A percentile compares a stretch with the other conserved stretches of the same genome.
Conservation (phyloP, 2,797 vertebrate genomes). For the Ceyx erithaca region DNA sequence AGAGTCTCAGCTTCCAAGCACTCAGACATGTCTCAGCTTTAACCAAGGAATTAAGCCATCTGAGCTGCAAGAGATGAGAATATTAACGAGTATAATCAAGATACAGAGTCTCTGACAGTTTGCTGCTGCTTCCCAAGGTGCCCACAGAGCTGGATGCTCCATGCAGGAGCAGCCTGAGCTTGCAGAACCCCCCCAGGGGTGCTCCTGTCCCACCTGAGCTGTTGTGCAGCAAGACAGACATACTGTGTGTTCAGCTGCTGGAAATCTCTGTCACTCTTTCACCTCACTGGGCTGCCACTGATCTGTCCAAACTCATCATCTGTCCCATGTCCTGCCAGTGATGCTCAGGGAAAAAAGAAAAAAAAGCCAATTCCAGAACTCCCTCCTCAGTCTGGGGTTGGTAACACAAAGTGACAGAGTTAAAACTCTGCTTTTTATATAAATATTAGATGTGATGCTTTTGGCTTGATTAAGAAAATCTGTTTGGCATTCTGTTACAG, state of each 20-base stretch:
- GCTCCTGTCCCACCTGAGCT: not conserved
- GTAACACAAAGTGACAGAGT: slow-evolving; percentile 19
- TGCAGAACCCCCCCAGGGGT: not conserved
- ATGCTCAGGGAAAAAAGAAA: not conserved
- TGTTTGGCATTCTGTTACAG: slow-evolving; percentile 22
- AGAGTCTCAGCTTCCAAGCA: not conserved
- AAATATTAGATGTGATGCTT: slow-evolving; percentile 10
- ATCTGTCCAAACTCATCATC: not conserved
- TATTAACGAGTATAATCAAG: not conserved
- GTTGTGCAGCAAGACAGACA: not conserved
- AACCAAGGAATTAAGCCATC: not conserved
- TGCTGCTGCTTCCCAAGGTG: not conserved
- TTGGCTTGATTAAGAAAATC: slow-evolving; percentile 32
- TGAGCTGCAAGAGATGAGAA: not conserved
- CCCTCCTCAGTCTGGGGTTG: not conserved
- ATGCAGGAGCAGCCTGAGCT: not conserved
- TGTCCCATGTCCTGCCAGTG: not conserved
- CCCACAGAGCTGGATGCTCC: not conserved
- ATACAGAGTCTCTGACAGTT: not conserved
- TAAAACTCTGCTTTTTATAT: not conserved
- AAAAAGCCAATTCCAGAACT: not conserved
- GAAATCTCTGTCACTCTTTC: not conserved
- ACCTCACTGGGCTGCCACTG: not conserved
- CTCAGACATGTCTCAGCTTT: not conserved
- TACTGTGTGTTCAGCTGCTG: not conserved